Conservation (phyloP, 2,888 invertebrate genomes). For the Polymixis flavicincta region DNA sequence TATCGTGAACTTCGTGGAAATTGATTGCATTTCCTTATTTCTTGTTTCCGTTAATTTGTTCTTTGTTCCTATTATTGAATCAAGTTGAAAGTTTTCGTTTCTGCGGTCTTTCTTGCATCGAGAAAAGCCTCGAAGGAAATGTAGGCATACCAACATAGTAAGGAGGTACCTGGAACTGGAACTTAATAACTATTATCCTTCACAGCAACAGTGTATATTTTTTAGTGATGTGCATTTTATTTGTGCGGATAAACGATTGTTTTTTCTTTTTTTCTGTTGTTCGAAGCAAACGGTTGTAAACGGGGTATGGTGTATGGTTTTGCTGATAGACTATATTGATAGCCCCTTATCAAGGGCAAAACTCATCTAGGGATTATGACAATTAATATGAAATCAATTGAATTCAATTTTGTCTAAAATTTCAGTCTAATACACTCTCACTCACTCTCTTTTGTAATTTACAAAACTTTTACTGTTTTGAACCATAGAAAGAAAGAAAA, state of each 20-base stretch:
- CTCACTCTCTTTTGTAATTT: too few species aligned
- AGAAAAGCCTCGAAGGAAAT: not conserved
- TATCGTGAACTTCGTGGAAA: not conserved
- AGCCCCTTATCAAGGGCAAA: too few species aligned
- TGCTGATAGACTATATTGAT: too few species aligned
- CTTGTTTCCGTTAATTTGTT: conserved; percentile 5
- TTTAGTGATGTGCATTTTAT: not conserved
- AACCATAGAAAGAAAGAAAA: too few species aligned
- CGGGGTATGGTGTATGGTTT: too few species aligned
- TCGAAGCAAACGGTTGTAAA: not conserved
- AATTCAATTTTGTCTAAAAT: too few species aligned
- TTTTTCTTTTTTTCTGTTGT: not conserved
- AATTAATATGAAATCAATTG: too few species aligned
- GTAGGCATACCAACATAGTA: not conserved
- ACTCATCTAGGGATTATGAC: too few species aligned
- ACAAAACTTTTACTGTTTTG: too few species aligned
- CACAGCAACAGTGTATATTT: not conserved
- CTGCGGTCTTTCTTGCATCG: not conserved
- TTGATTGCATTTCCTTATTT: conserved; percentile 3
- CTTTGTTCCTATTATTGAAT: conserved; percentile 16
- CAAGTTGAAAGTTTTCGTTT: conserved; percentile 21
- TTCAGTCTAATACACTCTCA: too few species aligned
- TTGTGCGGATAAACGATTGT: not conserved
- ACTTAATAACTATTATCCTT: not conserved
- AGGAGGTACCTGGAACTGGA: not conserved